Evolutionary conservation across 2,888 invertebrate genomes (phyloP).

Genomic region (Chrysolina oricalcia): DNA sequence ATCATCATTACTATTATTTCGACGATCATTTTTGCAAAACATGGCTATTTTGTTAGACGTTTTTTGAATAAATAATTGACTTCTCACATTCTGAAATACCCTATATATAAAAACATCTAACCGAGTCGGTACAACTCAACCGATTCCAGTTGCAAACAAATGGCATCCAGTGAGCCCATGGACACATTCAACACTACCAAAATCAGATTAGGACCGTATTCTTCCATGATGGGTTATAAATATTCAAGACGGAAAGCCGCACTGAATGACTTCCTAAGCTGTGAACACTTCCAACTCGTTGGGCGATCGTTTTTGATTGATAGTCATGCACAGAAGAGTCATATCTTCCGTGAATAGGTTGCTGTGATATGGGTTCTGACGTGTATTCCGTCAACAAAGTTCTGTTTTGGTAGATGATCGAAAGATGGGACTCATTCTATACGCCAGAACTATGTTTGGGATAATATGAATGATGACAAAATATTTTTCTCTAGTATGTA

Average conservation of each 20-base stretch:
- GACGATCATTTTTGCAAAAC: too few relatives aligned
- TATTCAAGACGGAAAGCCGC: slow-evolving; percentile 24
- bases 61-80: too few relatives aligned
- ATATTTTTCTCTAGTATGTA: too few relatives aligned
- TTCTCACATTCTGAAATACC: too few relatives aligned
- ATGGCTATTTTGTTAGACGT: too few relatives aligned
- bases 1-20: too few relatives aligned
- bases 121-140: not conserved
- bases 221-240: slow-evolving; percentile 10
- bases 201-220: not conserved
- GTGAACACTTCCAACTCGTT: slow-evolving; percentile 14
- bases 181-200: not conserved
- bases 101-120: too few relatives aligned
- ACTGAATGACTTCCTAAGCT: slow-evolving; percentile 22
- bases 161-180: not conserved
- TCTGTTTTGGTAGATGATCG: too few relatives aligned
- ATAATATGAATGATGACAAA: too few relatives aligned
- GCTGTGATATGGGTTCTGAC: not conserved
- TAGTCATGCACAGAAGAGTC: not conserved
- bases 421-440: too few relatives aligned
- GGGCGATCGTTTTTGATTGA: slow-evolving; percentile 1
- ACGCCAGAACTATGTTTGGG: too few relatives aligned
- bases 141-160: not conserved
- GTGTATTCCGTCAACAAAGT: too few relatives aligned
- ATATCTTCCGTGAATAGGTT: not conserved